Evolutionary conservation across 2,888 invertebrate genomes (phyloP).

Genomic region (Tetrapedia diversipes): DNA sequence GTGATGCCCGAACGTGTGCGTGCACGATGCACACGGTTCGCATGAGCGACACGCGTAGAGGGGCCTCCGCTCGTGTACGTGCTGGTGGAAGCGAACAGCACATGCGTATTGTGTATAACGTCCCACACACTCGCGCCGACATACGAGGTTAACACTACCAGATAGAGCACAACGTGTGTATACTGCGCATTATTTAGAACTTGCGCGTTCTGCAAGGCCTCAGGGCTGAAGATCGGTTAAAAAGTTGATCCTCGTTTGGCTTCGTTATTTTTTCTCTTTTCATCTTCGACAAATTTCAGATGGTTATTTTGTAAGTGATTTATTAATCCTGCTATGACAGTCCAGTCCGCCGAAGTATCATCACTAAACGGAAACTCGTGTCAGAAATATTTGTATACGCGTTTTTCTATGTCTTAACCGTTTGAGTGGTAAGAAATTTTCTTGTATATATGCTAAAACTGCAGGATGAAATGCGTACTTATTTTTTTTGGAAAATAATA

Average conservation of each 20-base stretch:
- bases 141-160: constrained; percentile 46
- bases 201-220: constrained; percentile 11
- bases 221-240: constrained; percentile 1
- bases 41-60: constrained; percentile 26
- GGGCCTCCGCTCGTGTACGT: constrained; percentile 10
- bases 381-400: too few relatives aligned
- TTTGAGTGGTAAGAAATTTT: too few relatives aligned
- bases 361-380: too few relatives aligned
- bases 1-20: constrained; percentile 49
- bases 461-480: too few relatives aligned
- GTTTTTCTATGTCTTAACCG: too few relatives aligned
- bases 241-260: constrained; percentile 6
- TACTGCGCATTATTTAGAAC: constrained; percentile 38
- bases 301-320: too few relatives aligned
- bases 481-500: too few relatives aligned
- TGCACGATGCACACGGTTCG: constrained; percentile 39
- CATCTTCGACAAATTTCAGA: background rate
- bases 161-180: constrained; percentile 20
- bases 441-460: too few relatives aligned
- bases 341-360: too few relatives aligned
- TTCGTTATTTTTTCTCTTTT: constrained; percentile 6
- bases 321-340: too few relatives aligned
- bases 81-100: background rate
- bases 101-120: constrained; percentile 28
- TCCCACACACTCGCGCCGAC: constrained; percentile 2